A percentile compares a stretch with the other conserved stretches of the same genome.
These are phyloP conservation scores for Leptobrachium ailaonicum DNA, from an alignment of 2,113 vertebrate genomes.

Conservation along the genomic window DNA sequence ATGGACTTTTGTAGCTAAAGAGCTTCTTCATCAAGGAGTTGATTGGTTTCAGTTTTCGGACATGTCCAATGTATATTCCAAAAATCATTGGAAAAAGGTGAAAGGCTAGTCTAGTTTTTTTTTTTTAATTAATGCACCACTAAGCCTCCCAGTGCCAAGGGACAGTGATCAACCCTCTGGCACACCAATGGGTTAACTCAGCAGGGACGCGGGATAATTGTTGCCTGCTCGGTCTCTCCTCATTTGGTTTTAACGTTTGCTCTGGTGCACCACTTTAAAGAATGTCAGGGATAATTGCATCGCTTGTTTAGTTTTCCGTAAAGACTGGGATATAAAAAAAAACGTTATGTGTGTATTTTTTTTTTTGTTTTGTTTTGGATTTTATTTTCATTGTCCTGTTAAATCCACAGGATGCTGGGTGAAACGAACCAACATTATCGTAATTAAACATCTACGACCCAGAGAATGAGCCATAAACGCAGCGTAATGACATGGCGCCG, in stretches of 20 bases:
- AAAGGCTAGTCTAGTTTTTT: too few relatives aligned
- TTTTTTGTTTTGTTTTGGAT: constrained; percentile 49
- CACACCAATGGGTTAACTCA: not conserved
- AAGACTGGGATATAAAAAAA: not conserved
- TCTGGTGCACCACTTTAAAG: constrained; percentile 24
- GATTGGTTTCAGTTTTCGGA: too few relatives aligned
- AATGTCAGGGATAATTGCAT: constrained; percentile 36
- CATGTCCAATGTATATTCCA: too few relatives aligned
- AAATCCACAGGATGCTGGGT: constrained; percentile 41
- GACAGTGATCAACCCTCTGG: too few relatives aligned
- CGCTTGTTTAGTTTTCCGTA: constrained; percentile 36
- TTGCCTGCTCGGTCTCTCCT: not conserved
- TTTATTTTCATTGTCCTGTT: constrained; percentile 28
- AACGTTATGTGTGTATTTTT: not conserved
- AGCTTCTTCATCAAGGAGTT: too few relatives aligned
- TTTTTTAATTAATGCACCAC: too few relatives aligned
- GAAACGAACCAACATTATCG: not conserved
- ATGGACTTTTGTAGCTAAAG: too few relatives aligned
- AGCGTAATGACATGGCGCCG: too few relatives aligned
- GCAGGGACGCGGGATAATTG: not conserved
- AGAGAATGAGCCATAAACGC: too few relatives aligned
- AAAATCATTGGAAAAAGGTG: too few relatives aligned
- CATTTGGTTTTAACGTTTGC: not conserved
- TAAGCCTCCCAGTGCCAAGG: too few relatives aligned
- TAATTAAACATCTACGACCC: too few relatives aligned